Evolutionary conservation across 2,888 invertebrate species (phyloP), one percentile per base, ranked within the genome.

Genomic region (Diarsia rubi): DNA sequence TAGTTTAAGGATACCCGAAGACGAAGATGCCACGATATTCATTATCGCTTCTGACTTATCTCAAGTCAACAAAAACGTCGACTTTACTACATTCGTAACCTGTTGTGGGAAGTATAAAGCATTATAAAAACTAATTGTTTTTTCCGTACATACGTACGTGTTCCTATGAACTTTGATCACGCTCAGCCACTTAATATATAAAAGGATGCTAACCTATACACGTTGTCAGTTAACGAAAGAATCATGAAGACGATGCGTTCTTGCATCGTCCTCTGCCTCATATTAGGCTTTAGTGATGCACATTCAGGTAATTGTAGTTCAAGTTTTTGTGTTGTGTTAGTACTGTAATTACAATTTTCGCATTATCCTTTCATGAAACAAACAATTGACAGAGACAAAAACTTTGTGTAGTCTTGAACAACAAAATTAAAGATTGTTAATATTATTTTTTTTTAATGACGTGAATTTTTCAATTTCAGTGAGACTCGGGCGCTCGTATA

Each of bases 171-270:
- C 91, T 92, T 89, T 88, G 90, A 89, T 89, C 89, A 90, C 89
- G 91, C 90, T 90, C 88, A 90, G 88, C 85, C 87, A 88, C 89
- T 91, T 90, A 90, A 92, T 95, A 92, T 95, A 95, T 95, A 95
- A 92, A 95, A 95, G 95, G 95, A 93, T 93, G 91, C 83, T 79
- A 81, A 73, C 60, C 78, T 81, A 72, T 81, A 75, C 64, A 75
- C 80, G 79, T 63, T 75, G 88, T 90, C 90, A 93, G 93, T 94
- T 87, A 88, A 90, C 89, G 88, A 85, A 82, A 82, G 77, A 91
- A 90, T 84, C 90, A 95, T 95, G 95, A 91, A 86, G 87, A 83
- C 91, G 87, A 85, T 89, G 89, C 91, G 90, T 80, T 81, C 87
- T 88, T 88, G 91, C 83, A 81, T 91, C 75, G 83, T 89, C 83